phyloP scores from a whole-genome alignment of 2,888 invertebrate species.

The Enchytraeus crypticus region DNA sequence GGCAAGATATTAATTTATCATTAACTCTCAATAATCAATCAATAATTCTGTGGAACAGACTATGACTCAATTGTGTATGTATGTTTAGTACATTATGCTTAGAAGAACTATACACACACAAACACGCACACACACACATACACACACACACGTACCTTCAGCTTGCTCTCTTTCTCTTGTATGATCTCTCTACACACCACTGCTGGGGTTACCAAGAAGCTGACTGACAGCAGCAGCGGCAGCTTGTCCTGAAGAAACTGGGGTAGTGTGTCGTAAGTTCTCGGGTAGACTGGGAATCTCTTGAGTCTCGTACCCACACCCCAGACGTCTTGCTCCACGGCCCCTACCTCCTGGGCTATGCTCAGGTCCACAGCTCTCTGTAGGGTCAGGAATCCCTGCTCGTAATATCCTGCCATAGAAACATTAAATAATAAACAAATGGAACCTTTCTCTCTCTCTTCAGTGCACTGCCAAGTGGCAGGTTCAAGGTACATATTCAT shows the following conservation, averaged over 20 bases:
- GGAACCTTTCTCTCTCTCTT: no score
- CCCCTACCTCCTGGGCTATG: neutral
- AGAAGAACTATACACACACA: no score
- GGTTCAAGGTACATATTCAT: no score
- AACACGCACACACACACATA: no score
- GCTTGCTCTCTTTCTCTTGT: constrained; percentile 63
- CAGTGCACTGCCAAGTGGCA: no score
- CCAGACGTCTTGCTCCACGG: neutral
- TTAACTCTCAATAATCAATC: no score
- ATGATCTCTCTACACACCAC: constrained; percentile 65
- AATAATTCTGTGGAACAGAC: no score
- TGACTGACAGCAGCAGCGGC: constrained; percentile 65
- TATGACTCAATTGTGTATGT: no score
- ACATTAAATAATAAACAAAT: no score
- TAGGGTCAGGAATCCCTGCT: neutral
- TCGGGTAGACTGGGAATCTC: neutral
- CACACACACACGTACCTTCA: constrained; percentile 57
- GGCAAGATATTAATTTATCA: no score
- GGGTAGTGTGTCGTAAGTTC: neutral
- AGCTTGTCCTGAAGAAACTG: constrained; percentile 36
- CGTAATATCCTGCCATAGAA: constrained; percentile 1
- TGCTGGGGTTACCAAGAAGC: constrained; percentile 68
- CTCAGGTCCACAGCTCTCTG: neutral
- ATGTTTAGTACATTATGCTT: no score
- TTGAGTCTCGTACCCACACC: neutral